A percentile compares a stretch with the other conserved stretches of the same genome.
These are phyloP conservation scores for Labrus mixtus DNA, from an alignment of 2,113 vertebrate species.

Conservation along the genomic window DNA sequence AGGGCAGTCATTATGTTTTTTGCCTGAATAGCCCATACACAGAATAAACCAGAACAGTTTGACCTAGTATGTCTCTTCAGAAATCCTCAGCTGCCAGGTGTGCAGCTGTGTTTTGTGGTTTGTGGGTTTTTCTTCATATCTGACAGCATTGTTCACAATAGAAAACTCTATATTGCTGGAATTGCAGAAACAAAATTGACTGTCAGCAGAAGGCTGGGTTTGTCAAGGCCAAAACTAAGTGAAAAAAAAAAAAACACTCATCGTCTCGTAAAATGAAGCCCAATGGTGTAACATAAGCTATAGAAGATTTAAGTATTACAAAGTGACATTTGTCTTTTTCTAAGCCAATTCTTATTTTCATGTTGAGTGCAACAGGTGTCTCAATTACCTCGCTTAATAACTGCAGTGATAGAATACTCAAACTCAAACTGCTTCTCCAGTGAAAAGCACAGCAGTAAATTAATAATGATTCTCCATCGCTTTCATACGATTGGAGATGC, in stretches of 20 bases:
- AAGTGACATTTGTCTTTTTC: not conserved
- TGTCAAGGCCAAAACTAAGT: constrained; percentile 20
- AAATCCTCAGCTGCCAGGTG: constrained; percentile 8
- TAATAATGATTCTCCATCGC: constrained; percentile 7
- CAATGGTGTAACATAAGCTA: not conserved
- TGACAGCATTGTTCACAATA: constrained; percentile 9
- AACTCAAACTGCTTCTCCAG: not conserved
- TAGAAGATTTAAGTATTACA: not conserved
- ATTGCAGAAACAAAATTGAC: constrained; percentile 19
- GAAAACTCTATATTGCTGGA: constrained; percentile 1
- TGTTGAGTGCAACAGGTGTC: not conserved
- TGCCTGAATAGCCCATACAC: not conserved
- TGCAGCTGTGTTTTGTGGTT: constrained; percentile 16
- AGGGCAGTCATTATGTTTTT: not conserved
- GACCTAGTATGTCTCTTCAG: not conserved
- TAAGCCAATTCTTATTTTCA: not conserved
- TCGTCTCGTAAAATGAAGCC: not conserved
- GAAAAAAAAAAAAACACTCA: not conserved
- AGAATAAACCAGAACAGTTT: not conserved
- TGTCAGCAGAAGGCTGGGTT: constrained; percentile 6
- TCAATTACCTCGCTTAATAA: not conserved
- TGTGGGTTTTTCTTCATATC: constrained; percentile 11
- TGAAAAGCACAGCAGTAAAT: constrained; percentile 16
- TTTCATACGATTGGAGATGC: constrained; percentile 4
- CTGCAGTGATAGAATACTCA: not conserved